phyloP scores from a whole-genome alignment of 2,888 invertebrate genomes.

The Megamerina dolium region DNA sequence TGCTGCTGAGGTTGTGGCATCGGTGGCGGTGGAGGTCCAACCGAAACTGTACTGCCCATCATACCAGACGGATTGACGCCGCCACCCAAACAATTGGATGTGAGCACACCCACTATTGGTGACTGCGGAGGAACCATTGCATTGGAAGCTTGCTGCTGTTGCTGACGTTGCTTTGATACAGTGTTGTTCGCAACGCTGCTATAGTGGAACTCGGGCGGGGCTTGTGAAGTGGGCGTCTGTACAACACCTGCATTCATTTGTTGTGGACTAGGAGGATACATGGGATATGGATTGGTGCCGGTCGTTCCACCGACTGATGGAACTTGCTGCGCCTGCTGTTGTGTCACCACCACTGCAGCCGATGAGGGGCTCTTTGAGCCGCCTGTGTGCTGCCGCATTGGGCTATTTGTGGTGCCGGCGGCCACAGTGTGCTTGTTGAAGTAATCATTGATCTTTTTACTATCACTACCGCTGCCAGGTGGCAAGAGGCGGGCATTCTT shows the following conservation, averaged over 20 bases:
- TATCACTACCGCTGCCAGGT: slow-evolving; percentile 54
- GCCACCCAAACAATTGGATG: slow-evolving; percentile 28
- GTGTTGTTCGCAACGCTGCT: slow-evolving; percentile 30
- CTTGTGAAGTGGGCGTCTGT: slow-evolving; percentile 34
- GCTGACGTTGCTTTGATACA: slow-evolving; percentile 26
- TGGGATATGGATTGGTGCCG: slow-evolving; percentile 64
- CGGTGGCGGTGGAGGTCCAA: slow-evolving; percentile 28
- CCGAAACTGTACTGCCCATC: slow-evolving; percentile 12
- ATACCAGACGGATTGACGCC: slow-evolving; percentile 14
- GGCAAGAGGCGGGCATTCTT: slow-evolving; percentile 45
- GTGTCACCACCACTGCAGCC: slow-evolving; percentile 22
- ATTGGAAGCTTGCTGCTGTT: slow-evolving; percentile 49
- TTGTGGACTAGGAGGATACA: slow-evolving; percentile 55
- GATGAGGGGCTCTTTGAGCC: slow-evolving; percentile 35
- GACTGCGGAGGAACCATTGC: slow-evolving; percentile 49
- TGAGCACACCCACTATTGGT: slow-evolving; percentile 32
- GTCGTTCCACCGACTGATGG: slow-evolving; percentile 44
- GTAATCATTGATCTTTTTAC: slow-evolving; percentile 90
- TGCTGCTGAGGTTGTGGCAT: slow-evolving; percentile 27
- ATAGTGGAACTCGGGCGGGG: slow-evolving; percentile 35
- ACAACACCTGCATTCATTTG: slow-evolving; percentile 24
- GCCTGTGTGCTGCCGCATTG: slow-evolving; percentile 62
- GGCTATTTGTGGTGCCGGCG: slow-evolving; percentile 68
- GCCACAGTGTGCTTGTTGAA: slow-evolving; percentile 74
- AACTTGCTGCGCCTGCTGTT: slow-evolving; percentile 50